These are phyloP conservation scores for Allobates femoralis DNA, from an alignment of 2,797 vertebrate species.

Conservation along the genomic window DNA sequence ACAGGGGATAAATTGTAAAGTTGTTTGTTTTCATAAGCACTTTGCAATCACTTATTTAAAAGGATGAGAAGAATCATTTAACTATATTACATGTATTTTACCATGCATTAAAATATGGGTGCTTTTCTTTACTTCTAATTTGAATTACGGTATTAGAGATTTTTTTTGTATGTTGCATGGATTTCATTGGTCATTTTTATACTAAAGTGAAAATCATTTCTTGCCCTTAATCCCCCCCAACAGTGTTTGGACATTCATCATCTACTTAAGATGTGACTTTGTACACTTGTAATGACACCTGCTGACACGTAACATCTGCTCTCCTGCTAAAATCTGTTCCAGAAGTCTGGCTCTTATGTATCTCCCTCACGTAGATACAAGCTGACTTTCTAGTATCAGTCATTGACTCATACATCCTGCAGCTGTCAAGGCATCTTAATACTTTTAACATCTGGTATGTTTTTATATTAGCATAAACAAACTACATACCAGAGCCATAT, in stretches of 20 bases:
- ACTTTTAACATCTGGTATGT: constrained; percentile 50
- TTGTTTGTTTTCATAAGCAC: too few species aligned
- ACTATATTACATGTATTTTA: too few species aligned
- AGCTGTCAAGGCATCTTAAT: constrained; percentile 45
- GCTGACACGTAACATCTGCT: constrained; percentile 46
- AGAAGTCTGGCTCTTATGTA: constrained; percentile 15
- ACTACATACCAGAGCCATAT: constrained; percentile 37
- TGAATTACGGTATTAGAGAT: too few species aligned
- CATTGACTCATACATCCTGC: constrained; percentile 46
- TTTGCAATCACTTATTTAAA: too few species aligned
- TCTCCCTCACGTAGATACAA: constrained; percentile 33
- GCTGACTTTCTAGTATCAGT: constrained; percentile 32
- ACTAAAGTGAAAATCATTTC: not conserved
- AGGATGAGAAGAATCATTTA: too few species aligned
- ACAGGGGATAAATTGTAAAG: too few species aligned
- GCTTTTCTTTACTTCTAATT: too few species aligned
- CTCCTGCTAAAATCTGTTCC: not conserved
- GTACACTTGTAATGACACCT: constrained; percentile 28
- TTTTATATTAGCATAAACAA: constrained; percentile 39
- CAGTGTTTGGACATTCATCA: constrained; percentile 6
- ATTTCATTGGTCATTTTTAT: not conserved
- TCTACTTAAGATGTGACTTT: constrained; percentile 22
- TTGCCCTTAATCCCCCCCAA: not conserved
- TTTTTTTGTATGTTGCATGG: not conserved
- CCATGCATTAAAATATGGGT: too few species aligned